phyloP scores from a whole-genome alignment of 2,797 vertebrate species.

The Trematomus bernacchii region DNA sequence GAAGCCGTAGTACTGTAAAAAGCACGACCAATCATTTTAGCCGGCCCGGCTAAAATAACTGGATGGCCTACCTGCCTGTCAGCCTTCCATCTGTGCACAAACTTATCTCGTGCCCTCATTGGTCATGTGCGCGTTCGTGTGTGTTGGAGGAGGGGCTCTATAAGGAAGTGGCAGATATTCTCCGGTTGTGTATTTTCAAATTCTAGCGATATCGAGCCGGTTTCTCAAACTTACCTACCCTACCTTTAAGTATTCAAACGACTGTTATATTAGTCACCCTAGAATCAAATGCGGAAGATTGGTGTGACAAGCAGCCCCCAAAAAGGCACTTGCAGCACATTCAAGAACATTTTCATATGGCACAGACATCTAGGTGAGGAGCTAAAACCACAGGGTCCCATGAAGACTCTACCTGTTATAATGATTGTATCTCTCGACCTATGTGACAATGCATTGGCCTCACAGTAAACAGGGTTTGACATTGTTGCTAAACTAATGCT shows the following conservation, averaged over 20 bases:
- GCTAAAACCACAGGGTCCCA: slow-evolving; percentile 2
- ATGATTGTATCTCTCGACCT: slow-evolving; percentile 32
- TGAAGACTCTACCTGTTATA: slow-evolving; percentile 34
- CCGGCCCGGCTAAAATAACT: too few relatives aligned
- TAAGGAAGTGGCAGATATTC: too few relatives aligned
- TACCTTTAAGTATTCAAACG: slow-evolving; percentile 26
- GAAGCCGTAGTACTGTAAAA: too few relatives aligned
- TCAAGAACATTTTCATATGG: slow-evolving; percentile 15
- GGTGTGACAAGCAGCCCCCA: not conserved
- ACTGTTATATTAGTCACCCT: slow-evolving; percentile 2
- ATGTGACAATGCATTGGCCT: slow-evolving; percentile 43
- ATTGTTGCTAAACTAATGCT: slow-evolving; percentile 79
- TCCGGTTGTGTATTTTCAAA: too few relatives aligned
- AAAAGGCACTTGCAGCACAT: not conserved
- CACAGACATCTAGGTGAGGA: slow-evolving; percentile 18
- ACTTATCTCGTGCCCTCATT: too few relatives aligned
- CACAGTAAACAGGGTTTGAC: slow-evolving; percentile 72
- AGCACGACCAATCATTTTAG: too few relatives aligned
- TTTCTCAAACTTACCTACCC: too few relatives aligned
- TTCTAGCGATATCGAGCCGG: too few relatives aligned
- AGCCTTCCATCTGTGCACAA: too few relatives aligned
- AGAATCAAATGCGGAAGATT: slow-evolving; percentile 27
- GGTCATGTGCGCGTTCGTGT: too few relatives aligned
- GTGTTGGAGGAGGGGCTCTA: too few relatives aligned
- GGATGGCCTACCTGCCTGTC: too few relatives aligned